Percentiles rank a stretch among this genome's conserved stretches.
These are phyloP conservation scores for Crotalus horridus DNA, from an alignment of 2,113 vertebrate species.

Conservation along the genomic window DNA sequence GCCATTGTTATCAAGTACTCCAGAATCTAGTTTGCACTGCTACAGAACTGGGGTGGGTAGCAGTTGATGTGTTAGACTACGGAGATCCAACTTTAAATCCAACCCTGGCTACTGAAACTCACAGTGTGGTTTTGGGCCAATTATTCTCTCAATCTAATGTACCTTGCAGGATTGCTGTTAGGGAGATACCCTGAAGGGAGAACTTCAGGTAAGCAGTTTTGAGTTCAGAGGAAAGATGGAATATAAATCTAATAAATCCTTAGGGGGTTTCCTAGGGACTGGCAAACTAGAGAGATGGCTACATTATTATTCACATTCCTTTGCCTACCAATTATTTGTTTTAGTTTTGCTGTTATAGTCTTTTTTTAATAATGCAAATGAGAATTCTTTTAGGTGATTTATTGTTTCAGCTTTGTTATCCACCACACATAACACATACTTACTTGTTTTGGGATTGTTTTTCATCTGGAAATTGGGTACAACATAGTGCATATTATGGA, in stretches of 20 bases:
- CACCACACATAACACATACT: not conserved
- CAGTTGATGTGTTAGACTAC: not conserved
- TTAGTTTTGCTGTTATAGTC: not conserved
- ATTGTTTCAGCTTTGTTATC: not conserved
- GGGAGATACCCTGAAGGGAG: not conserved
- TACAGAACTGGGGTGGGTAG: not conserved
- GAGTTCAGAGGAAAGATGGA: not conserved
- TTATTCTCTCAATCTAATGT: not conserved
- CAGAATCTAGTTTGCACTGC: not conserved
- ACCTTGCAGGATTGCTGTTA: not conserved
- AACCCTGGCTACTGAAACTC: not conserved
- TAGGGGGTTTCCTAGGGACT: not conserved
- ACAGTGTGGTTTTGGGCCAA: not conserved
- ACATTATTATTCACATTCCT: not conserved
- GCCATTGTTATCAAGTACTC: not conserved
- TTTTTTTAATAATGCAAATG: not conserved
- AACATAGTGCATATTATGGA: not conserved
- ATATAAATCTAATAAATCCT: not conserved
- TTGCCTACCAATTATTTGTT: not conserved
- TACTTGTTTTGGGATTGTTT: not conserved
- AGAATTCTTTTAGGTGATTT: not conserved
- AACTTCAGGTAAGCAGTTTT: not conserved
- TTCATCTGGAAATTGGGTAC: not conserved
- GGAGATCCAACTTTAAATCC: not conserved
- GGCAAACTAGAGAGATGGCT: not conserved